Conservation (phyloP, 2,888 invertebrate genomes). For the Drosophila conformis region DNA sequence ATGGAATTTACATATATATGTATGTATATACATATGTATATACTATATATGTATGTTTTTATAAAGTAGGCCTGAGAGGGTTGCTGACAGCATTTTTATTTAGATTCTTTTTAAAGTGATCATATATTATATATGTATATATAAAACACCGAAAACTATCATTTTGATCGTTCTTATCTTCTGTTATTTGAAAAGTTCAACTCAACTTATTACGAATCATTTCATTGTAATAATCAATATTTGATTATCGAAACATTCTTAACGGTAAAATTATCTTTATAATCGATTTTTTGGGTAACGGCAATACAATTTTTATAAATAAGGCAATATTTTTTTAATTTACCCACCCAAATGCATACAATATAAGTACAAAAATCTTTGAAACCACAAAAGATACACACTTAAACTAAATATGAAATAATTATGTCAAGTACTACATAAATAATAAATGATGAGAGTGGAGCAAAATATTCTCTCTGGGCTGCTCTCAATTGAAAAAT, state of each 20-base stretch:
- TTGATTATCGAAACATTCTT: neutral
- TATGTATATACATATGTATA: neutral
- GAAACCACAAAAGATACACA: neutral
- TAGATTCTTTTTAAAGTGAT: neutral
- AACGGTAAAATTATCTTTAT: accelerated
- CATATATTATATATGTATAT: neutral
- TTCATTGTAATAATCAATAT: neutral
- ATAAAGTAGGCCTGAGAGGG: constrained; percentile 24
- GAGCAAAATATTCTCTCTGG: constrained; percentile 6
- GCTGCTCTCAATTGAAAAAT: constrained; percentile 15
- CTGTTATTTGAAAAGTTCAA: neutral
- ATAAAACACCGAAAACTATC: neutral
- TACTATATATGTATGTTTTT: neutral
- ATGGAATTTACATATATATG: constrained; percentile 2
- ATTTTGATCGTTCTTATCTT: neutral
- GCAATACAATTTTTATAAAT: neutral
- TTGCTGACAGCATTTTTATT: constrained; percentile 13
- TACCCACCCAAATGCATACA: neutral
- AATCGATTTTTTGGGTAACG: neutral
- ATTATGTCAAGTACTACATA: constrained; percentile 8
- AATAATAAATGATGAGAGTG: neutral
- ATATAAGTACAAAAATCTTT: neutral
- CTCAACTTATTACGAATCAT: neutral
- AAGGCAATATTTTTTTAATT: neutral
- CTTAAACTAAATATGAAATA: neutral